Evolutionary conservation across 2,888 invertebrate species (phyloP).

Genomic region (Cryptosula pallasiana): DNA sequence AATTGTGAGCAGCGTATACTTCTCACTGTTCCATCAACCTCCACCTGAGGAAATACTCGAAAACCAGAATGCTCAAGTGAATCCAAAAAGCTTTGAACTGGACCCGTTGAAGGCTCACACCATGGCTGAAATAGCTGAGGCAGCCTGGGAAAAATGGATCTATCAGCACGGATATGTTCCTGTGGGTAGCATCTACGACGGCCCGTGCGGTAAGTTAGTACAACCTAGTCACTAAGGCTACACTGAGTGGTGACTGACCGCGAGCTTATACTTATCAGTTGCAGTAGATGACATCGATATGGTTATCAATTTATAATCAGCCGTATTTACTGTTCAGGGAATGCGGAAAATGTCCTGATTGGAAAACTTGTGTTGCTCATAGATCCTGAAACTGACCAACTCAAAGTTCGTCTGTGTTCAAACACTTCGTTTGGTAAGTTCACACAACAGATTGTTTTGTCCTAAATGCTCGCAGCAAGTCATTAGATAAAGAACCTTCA

Average conservation of each 20-base stretch:
- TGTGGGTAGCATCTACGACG: background rate
- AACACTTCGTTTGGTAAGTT: conserved; percentile 15
- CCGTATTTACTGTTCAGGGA: background rate
- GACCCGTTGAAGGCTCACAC: background rate
- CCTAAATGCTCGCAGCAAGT: too few relatives aligned
- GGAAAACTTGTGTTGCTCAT: background rate
- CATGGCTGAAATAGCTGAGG: background rate
- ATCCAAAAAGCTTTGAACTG: background rate
- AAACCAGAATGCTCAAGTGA: background rate
- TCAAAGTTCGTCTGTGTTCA: background rate
- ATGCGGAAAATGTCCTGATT: background rate
- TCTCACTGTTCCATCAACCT: conserved; percentile 1
- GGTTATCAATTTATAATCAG: too few relatives aligned
- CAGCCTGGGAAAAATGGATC: conserved; percentile 6
- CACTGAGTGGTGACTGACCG: too few relatives aligned
- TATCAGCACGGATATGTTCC: conserved; percentile 10
- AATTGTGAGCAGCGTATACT: background rate
- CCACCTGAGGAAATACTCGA: conserved; percentile 11
- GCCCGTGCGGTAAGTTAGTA: conserved; percentile 2
- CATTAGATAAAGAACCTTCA: too few relatives aligned
- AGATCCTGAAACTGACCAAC: background rate
- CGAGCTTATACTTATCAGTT: too few relatives aligned
- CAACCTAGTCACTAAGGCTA: too few relatives aligned
- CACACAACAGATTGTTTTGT: too few relatives aligned
- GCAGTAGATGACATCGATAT: too few relatives aligned